Percentiles rank a stretch among this genome's conserved stretches.
Evolutionary conservation across 2,888 invertebrate species (phyloP).

Genomic region (Chloromyia formosa): DNA sequence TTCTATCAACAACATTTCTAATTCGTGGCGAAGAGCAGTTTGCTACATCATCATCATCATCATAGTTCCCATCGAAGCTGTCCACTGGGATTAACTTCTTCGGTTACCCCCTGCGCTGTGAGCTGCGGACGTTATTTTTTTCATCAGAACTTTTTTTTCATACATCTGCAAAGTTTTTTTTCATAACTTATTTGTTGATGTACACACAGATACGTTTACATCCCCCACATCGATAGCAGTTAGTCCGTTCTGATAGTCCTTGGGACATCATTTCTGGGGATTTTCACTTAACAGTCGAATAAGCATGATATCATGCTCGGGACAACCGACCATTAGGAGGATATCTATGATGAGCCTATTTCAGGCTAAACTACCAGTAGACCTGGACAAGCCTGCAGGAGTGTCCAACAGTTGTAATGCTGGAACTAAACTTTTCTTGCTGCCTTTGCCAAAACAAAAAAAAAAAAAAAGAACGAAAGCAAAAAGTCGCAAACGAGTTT

Average conservation of each 20-base stretch:
- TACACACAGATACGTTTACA: not conserved
- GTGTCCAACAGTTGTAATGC: not conserved
- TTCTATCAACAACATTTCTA: slow-evolving; percentile 25
- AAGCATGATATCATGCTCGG: slow-evolving; percentile 36
- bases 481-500: slow-evolving; percentile 1
- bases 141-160: not conserved
- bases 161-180: not conserved
- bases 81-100: not conserved
- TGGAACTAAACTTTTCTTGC: slow-evolving; percentile 13
- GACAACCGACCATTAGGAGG: slow-evolving; percentile 22
- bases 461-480: not conserved
- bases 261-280: slow-evolving; percentile 31
- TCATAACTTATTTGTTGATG: slow-evolving; percentile 28
- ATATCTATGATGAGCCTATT: slow-evolving; percentile 11
- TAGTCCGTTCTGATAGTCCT: not conserved
- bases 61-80: not conserved
- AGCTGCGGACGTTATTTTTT: not conserved
- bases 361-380: not conserved
- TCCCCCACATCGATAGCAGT: not conserved
- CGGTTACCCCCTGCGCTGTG: not conserved
- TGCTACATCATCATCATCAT: not conserved
- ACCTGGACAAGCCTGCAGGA: not conserved
- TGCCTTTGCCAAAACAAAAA: not conserved
- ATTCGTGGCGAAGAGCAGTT: not conserved
- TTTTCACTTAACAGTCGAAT: slow-evolving; percentile 40